These are phyloP conservation scores for Zingel zingel DNA, from an alignment of 2,113 vertebrate species.

Conservation along the genomic window DNA sequence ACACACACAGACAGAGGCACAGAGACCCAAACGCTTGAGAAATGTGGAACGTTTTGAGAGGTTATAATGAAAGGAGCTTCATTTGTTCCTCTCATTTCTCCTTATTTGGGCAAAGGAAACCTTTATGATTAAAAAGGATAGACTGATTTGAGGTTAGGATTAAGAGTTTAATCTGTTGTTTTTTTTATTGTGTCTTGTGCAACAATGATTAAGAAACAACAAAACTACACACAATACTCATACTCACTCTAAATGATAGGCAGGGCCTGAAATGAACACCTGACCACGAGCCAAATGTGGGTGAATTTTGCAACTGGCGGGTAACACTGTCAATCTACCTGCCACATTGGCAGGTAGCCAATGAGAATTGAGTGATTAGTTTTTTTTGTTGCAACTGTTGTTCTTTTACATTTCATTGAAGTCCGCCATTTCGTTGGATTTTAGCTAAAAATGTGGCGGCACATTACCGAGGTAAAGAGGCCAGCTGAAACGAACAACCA, in stretches of 20 bases:
- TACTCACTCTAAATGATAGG: background rate
- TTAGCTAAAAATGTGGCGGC: no score
- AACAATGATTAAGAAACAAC: background rate
- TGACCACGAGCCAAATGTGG: no score
- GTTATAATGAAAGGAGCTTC: background rate
- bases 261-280: no score
- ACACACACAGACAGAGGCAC: conserved; percentile 1
- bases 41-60: background rate
- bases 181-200: background rate
- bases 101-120: background rate
- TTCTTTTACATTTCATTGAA: no score
- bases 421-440: no score
- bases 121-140: background rate
- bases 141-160: background rate
- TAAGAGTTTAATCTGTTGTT: background rate
- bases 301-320: no score
- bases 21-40: background rate
- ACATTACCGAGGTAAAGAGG: no score
- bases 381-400: no score
- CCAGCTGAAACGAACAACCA: no score
- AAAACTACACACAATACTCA: background rate
- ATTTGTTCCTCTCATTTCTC: background rate
- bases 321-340: no score
- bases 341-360: no score
- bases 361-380: no score